Base-by-base conservation (phyloP, 2,113 vertebrate species). In the Nansenia antarctica region DNA sequence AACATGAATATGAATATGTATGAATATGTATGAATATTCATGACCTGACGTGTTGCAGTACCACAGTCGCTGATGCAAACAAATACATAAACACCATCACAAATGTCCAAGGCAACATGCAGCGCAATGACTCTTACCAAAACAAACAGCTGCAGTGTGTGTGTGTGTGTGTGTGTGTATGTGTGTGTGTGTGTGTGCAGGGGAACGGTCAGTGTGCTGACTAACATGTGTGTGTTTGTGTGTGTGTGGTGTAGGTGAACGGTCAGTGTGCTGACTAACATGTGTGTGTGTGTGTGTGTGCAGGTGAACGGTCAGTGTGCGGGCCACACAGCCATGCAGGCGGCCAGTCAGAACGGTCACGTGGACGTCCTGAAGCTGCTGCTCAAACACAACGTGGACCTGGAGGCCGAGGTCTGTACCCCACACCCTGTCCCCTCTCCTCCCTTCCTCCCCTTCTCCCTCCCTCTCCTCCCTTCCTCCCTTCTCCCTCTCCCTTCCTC, bases 251-350 rank as follows among this genome's bases (percentile, higher is more conserved):
- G 5, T 85, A 99, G 98, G 98, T 98, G 80, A 99, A 99, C 2
- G 97, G 97, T n/a, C 9, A 6, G 15, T 30, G 2, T 5, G 15
- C 45, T 1, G 31, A 27, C 52, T 37, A 2, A 20, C 32, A n/a
- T 30, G n/a, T 31, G 47, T 7, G 1, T 65, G 45, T 81, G 18
- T 35, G 55, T 80, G 65, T 77, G 37, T 80, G 79, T 90, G 5
- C 86, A 99, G 98, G 98, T 98, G 80, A 99, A 99, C 2, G 97
- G 97, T 2, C 97, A 99, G 18, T 99, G 97, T 90, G 98, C 98
- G 82, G 98, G 98, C 77, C 98, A 99, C 87, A 99, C 97, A 69
- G 98, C 98, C 20, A 98, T 99, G 96, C 98, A 99, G 87, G 98
- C 98, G 22, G 98, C 98, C 67, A 99, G 98, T 91, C 98, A 99